Evolutionary conservation across 2,888 invertebrate species (phyloP).

Genomic region (Eupithecia dodoneata): DNA sequence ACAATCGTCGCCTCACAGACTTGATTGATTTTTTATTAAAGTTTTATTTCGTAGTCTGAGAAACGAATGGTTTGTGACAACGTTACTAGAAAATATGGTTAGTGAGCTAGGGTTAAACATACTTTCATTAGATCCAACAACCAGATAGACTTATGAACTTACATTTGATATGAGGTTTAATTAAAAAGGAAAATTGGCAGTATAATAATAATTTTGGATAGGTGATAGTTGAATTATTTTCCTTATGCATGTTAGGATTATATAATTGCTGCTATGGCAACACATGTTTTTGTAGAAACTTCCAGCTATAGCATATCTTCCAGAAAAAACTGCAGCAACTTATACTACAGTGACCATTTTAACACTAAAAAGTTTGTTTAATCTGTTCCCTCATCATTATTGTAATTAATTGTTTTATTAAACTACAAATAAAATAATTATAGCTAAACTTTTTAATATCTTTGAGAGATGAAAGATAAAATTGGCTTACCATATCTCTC

Average conservation of each 20-base stretch:
- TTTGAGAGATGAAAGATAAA: neutral
- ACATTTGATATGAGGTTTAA: too few relatives aligned
- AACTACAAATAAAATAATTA: neutral
- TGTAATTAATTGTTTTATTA: neutral
- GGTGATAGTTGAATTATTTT: too few relatives aligned
- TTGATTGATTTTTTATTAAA: too few relatives aligned
- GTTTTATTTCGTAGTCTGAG: too few relatives aligned
- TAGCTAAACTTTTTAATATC: neutral
- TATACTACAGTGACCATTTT: neutral
- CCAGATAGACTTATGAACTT: too few relatives aligned
- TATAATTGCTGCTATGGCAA: neutral
- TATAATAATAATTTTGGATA: neutral
- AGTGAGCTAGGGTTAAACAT: too few relatives aligned
- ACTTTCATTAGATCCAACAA: too few relatives aligned
- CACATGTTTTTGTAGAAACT: neutral
- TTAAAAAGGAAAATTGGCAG: neutral
- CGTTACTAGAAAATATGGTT: too few relatives aligned
- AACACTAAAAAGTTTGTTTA: neutral
- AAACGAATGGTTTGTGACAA: too few relatives aligned
- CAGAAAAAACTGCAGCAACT: neutral
- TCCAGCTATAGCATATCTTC: neutral
- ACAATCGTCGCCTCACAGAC: too few relatives aligned
- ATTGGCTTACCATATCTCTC: slow-evolving; percentile 73
- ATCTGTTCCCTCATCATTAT: neutral
- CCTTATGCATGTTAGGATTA: too few relatives aligned